Percentiles rank a stretch among this genome's conserved stretches.
Conservation (phyloP, 2,888 invertebrate species). For the Oligia latruncula region DNA sequence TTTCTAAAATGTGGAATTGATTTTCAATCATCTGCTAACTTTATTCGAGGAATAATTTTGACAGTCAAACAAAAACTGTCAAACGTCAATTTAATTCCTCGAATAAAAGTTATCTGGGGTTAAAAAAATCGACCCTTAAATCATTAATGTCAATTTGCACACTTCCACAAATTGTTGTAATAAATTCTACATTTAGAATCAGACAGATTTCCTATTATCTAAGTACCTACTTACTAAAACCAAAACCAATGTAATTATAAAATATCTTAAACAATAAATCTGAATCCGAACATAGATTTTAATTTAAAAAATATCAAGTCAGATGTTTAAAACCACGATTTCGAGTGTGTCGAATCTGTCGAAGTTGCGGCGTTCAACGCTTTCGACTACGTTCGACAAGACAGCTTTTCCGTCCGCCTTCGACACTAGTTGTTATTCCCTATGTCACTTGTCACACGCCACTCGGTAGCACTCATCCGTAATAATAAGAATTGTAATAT, state of each 20-base stretch:
- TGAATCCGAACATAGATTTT: slow-evolving; percentile 14
- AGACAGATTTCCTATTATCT: not conserved
- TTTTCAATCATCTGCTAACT: too few species aligned
- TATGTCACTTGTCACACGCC: slow-evolving; percentile 83
- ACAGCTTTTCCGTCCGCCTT: slow-evolving; percentile 71
- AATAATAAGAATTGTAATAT: slow-evolving; percentile 89
- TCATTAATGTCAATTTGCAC: not conserved
- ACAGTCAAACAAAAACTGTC: too few species aligned
- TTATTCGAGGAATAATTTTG: too few species aligned
- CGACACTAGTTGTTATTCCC: slow-evolving; percentile 85
- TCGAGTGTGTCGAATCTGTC: slow-evolving; percentile 60
- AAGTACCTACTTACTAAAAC: not conserved
- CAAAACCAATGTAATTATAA: too few species aligned
- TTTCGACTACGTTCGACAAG: slow-evolving; percentile 63
- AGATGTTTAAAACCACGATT: slow-evolving; percentile 61
- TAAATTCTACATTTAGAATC: not conserved
- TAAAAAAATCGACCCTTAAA: too few species aligned
- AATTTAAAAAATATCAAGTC: slow-evolving; percentile 51
- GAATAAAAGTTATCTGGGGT: too few species aligned
- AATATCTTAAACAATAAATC: not conserved
- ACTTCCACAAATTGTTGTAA: not conserved
- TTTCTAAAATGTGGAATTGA: slow-evolving; percentile 28
- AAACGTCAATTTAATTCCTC: too few species aligned
- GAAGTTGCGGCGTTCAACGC: slow-evolving; percentile 39
- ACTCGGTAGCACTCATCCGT: slow-evolving; percentile 84